phyloP scores from a whole-genome alignment of 2,113 vertebrate genomes.

The Chrysemys picta region DNA sequence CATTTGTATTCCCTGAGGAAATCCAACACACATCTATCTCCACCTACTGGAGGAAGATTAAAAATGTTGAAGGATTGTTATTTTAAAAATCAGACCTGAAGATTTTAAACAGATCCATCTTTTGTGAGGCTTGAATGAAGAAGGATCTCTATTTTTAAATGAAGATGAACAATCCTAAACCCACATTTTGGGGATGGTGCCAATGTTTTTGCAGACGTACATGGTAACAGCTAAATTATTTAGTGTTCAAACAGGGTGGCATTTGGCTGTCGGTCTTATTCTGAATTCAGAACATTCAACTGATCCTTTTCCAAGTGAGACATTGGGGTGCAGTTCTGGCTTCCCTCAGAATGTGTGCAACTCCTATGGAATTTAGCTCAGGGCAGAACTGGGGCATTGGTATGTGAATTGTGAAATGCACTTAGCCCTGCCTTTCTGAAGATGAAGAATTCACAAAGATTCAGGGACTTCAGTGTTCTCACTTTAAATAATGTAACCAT shows the following conservation, averaged over 20 bases:
- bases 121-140: not conserved
- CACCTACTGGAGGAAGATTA: constrained; percentile 72
- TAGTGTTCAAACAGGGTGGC: not conserved
- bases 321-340: constrained; percentile 25
- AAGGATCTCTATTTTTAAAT: not conserved
- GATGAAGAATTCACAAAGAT: constrained; percentile 38
- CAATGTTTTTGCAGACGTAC: not conserved
- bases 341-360: constrained; percentile 27
- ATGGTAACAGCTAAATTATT: not conserved
- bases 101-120: not conserved
- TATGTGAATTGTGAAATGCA: constrained; percentile 38
- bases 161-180: not conserved
- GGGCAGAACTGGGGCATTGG: constrained; percentile 20
- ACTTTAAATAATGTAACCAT: constrained; percentile 21
- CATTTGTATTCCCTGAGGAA: constrained; percentile 20
- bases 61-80: constrained; percentile 24
- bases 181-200: not conserved
- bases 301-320: not conserved
- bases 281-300: not conserved
- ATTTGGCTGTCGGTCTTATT: not conserved
- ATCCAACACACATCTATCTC: constrained; percentile 63
- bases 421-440: not conserved
- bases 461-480: constrained; percentile 31
- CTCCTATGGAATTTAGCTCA: constrained; percentile 39
- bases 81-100: not conserved